A percentile compares a stretch with the other conserved stretches of the same genome.
These are phyloP conservation scores for Boloria selene DNA, from an alignment of 2,888 invertebrate species.

Conservation along the genomic window DNA sequence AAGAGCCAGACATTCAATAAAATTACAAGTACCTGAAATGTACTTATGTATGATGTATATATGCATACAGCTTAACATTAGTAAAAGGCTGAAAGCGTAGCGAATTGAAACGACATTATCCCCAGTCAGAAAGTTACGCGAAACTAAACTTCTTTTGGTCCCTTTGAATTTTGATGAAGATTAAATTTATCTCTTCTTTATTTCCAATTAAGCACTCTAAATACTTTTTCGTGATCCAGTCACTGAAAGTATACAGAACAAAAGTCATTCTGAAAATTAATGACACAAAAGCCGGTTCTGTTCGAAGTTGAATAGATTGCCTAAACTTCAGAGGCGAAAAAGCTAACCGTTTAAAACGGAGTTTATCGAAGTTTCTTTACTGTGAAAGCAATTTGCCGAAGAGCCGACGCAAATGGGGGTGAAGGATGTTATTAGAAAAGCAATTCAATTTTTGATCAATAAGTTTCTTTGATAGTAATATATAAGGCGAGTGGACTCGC, in stretches of 20 bases:
- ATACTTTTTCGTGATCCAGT: not conserved
- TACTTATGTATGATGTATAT: too few relatives aligned
- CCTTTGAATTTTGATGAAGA: too few relatives aligned
- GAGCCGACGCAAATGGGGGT: slow-evolving; percentile 40
- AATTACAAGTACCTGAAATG: too few relatives aligned
- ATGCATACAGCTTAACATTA: too few relatives aligned
- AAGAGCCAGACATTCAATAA: too few relatives aligned
- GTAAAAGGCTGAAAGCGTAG: too few relatives aligned
- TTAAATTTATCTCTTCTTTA: too few relatives aligned
- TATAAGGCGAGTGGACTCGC: slow-evolving; percentile 1
- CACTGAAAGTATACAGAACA: slow-evolving; percentile 13
- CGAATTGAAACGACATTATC: too few relatives aligned
- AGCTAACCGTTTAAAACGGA: slow-evolving; percentile 35
- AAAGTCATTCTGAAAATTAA: slow-evolving; percentile 21
- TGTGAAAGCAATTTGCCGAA: slow-evolving; percentile 43
- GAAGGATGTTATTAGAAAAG: slow-evolving; percentile 41
- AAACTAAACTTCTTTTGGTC: too few relatives aligned
- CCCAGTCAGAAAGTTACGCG: too few relatives aligned
- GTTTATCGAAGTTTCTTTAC: slow-evolving; percentile 35
- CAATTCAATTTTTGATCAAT: slow-evolving; percentile 36
- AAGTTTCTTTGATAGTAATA: slow-evolving; percentile 32
- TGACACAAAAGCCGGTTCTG: slow-evolving; percentile 15
- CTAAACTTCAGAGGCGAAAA: slow-evolving; percentile 29
- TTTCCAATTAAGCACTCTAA: not conserved
- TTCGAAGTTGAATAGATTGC: slow-evolving; percentile 28